phyloP scores from a whole-genome alignment of 2,797 vertebrate genomes.

The Etheostoma nigrum region DNA sequence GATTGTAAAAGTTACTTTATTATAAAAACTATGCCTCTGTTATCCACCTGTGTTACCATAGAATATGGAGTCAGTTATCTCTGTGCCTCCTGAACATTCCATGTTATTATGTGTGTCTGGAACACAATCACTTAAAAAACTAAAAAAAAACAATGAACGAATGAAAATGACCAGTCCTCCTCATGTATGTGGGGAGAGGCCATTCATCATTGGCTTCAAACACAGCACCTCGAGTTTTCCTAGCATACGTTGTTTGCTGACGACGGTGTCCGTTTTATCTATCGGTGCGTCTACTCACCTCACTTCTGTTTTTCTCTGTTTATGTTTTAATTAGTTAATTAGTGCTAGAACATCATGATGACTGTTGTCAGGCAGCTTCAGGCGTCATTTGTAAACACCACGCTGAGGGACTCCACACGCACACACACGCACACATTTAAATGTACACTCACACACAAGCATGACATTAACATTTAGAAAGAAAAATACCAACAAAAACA shows the following conservation, averaged over 20 bases:
- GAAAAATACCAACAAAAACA: constrained; percentile 79
- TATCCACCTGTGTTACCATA: neutral
- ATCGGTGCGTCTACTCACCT: constrained; percentile 19
- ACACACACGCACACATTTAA: constrained; percentile 11
- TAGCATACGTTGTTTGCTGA: neutral
- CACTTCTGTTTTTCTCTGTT: constrained; percentile 37
- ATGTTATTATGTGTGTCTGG: no score
- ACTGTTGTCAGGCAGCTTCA: constrained; percentile 62
- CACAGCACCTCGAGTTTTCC: neutral
- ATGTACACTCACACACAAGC: constrained; percentile 20
- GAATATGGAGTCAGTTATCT: neutral
- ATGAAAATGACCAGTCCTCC: no score
- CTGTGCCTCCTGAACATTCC: neutral
- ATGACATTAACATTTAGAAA: constrained; percentile 78
- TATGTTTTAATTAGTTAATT: constrained; percentile 73
- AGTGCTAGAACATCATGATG: constrained; percentile 52
- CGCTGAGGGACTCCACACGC: constrained; percentile 41
- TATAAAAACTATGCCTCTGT: neutral
- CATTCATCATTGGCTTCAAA: no score
- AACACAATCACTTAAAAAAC: no score
- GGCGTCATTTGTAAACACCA: constrained; percentile 69
- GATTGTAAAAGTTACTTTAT: neutral
- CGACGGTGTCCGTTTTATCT: neutral
- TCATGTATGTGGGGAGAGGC: no score
- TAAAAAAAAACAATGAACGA: no score